Conservation (phyloP, 1,140 invertebrate species). For the Schmidtea mediterranea region DNA sequence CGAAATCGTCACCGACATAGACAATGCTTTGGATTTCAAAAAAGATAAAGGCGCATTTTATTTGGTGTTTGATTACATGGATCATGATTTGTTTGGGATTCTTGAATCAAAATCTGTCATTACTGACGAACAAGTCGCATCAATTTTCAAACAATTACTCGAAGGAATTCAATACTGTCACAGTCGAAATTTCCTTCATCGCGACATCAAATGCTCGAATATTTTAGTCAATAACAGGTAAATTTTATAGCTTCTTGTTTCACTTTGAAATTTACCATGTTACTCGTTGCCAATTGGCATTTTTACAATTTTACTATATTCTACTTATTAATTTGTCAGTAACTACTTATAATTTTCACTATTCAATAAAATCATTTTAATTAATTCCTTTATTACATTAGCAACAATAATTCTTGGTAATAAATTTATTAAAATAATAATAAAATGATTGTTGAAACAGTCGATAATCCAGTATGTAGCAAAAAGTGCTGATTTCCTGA, state of each 20-base stretch:
- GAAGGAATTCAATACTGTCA: conserved; percentile 93
- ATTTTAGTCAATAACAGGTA: conserved; percentile 97
- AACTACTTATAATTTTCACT: no score
- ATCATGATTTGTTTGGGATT: conserved; percentile 94
- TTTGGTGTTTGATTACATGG: conserved; percentile 98
- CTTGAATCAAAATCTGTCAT: conserved; percentile 83
- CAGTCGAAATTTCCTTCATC: conserved; percentile 82
- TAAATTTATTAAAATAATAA: no score
- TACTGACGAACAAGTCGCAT: conserved; percentile 71
- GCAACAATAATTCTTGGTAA: no score
- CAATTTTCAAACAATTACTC: conserved; percentile 83
- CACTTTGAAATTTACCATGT: no score
- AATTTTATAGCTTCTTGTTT: conserved; percentile 19
- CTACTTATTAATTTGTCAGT: no score
- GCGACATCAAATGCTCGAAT: conserved; percentile 98
- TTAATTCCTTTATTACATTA: no score
- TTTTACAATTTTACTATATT: no score
- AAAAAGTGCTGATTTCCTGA: no score
- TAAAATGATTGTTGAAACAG: no score
- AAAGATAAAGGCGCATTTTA: conserved; percentile 56
- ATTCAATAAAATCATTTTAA: no score
- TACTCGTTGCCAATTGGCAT: no score
- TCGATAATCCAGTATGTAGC: no score
- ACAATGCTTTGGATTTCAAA: conserved; percentile 39
- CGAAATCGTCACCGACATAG: conserved; percentile 95